A percentile compares a stretch with the other conserved stretches of the same genome.
These are phyloP conservation scores for Himantopus leucocephalus DNA, from an alignment of 2,113 vertebrate genomes.

Conservation along the genomic window DNA sequence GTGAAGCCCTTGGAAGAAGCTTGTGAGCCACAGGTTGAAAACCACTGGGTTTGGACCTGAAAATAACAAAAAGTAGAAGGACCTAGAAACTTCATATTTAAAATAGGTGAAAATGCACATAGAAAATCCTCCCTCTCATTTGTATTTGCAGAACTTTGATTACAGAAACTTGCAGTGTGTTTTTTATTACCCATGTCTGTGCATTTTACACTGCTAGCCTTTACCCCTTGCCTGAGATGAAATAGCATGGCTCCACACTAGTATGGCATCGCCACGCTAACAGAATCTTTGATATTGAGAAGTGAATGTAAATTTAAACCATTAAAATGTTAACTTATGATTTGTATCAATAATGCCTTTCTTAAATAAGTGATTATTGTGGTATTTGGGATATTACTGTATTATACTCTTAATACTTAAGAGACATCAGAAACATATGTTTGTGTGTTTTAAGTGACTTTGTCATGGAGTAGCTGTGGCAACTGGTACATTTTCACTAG, in stretches of 20 bases:
- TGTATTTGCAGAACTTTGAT: background rate
- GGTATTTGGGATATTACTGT: background rate
- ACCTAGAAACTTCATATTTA: background rate
- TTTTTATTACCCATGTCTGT: background rate
- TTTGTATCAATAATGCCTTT: background rate
- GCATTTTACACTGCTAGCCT: background rate
- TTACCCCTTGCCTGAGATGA: background rate
- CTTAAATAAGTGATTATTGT: background rate
- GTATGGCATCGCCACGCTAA: background rate
- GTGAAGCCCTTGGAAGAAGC: background rate
- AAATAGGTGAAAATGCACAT: background rate
- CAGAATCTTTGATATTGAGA: background rate
- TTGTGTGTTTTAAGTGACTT: background rate
- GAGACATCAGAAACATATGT: background rate
- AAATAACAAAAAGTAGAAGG: background rate
- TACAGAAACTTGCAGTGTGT: background rate
- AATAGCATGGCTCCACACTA: background rate
- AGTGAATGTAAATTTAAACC: background rate
- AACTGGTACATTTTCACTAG: background rate
- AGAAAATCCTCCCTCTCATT: background rate
- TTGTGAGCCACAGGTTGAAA: background rate
- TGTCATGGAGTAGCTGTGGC: background rate
- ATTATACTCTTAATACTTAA: background rate
- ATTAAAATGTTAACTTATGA: background rate
- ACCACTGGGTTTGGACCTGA: background rate